Base-by-base conservation (phyloP, 1,140 invertebrate genomes). In the Wasmannia auropunctata region DNA sequence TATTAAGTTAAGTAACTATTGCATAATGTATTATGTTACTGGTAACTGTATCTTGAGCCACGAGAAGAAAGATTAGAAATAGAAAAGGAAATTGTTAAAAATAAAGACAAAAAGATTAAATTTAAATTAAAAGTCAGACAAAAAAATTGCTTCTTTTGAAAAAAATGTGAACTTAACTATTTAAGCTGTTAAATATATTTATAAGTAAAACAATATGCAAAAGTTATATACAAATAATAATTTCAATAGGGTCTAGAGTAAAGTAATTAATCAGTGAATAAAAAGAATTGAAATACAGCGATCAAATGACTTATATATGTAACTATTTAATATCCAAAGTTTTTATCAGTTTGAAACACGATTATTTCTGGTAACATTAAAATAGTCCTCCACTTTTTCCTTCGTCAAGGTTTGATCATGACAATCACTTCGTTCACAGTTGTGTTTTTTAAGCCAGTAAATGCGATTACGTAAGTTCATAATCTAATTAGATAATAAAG, bases 1-100 rank as follows among this genome's bases (percentile, higher is more conserved):
- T 34, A 0, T 70, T 70, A 69, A 49, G 1, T 70, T 70, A 69
- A 49, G 14, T 70, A 70, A 51, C 11, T 43, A 76, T 76, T 76
- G 25, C 6, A 4, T n/a, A 46, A 8, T 62, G 3, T 43, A 22
- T 40, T 10, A n/a, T 31, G 6, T 22, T 58, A 25, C 0, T 75
- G 25, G 5, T 43, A 54, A 51, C 22, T 43, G 8, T n/a, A 51
- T 4, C 16, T 76, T 43, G 1, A 7, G 2, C 5, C 37, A 43
- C 0, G 6, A 40, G 58, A 16, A 2, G 8, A 22, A 40, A 43
- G 1, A 77, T 43, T 46, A 70, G 16, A 1, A 14, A 5, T 2
- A 69, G 37, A 3, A 1, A 65, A 10, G 3, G 1, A 4, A 25
- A 60, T 56, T 40, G 25, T 40, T 28, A 70, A 51, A 49, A 69